Conservation (phyloP, 2,888 invertebrate species). For the Blastobasis adustella region DNA sequence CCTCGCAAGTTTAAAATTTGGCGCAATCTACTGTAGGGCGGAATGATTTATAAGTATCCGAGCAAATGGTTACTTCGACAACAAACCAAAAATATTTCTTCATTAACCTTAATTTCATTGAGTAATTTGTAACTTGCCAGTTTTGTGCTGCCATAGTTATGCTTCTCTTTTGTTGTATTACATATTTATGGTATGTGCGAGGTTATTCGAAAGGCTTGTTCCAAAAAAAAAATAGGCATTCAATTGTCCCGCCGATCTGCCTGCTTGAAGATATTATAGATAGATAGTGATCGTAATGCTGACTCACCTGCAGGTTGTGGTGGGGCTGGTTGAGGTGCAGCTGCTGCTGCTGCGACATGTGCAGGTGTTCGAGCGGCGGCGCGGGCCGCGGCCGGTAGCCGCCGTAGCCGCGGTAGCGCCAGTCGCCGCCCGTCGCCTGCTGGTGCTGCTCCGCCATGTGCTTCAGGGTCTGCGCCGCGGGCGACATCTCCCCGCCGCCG, state of each 20-base stretch:
- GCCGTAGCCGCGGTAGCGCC: constrained; percentile 71
- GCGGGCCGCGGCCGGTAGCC: constrained; percentile 60
- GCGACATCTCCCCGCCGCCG: constrained; percentile 83
- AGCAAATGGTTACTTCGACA: too few relatives aligned
- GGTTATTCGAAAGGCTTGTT: too few relatives aligned
- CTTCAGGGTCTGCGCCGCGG: constrained; percentile 95
- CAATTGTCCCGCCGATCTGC: too few relatives aligned
- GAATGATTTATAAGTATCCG: too few relatives aligned
- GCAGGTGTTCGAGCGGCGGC: constrained; percentile 71
- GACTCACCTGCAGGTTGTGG: constrained; percentile 85
- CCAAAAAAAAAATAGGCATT: too few relatives aligned
- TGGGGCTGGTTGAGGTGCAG: constrained; percentile 89
- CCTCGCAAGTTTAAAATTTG: constrained; percentile 9
- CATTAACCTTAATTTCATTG: too few relatives aligned
- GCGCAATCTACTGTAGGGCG: constrained; percentile 10
- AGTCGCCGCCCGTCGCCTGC: constrained; percentile 79
- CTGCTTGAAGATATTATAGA: too few relatives aligned
- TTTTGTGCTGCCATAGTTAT: too few relatives aligned
- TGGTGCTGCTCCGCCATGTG: constrained; percentile 99
- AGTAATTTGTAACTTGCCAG: too few relatives aligned
- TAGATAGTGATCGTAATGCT: not conserved
- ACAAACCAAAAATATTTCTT: too few relatives aligned
- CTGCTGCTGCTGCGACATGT: constrained; percentile 92
- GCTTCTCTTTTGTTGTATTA: too few relatives aligned
- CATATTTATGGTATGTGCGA: too few relatives aligned